A percentile compares a stretch with the other conserved stretches of the same genome.
Conservation (phyloP, 2,113 vertebrate genomes). For the Phocoena sinus region DNA sequence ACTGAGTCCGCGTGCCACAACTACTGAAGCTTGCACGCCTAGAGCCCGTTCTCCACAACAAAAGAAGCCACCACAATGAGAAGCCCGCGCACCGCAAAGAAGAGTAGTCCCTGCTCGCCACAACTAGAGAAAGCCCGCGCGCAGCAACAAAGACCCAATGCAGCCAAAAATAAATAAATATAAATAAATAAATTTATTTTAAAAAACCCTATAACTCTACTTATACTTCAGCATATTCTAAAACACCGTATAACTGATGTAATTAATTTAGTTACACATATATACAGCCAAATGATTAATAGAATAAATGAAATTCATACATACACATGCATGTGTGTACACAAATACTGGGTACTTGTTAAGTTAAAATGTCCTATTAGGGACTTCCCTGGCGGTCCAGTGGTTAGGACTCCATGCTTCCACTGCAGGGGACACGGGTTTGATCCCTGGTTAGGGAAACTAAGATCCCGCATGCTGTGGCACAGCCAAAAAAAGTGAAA, state of each 20-base stretch:
- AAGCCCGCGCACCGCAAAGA: fast-evolving
- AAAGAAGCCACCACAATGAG: no score
- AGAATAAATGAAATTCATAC: background rate
- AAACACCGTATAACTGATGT: background rate
- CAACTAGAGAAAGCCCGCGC: no score
- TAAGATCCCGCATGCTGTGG: background rate
- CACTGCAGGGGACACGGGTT: background rate
- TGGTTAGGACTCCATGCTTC: background rate
- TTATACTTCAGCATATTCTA: background rate
- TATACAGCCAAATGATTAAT: background rate
- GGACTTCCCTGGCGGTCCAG: background rate
- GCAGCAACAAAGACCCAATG: no score
- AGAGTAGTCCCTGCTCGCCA: no score
- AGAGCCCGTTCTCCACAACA: no score
- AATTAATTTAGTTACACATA: background rate
- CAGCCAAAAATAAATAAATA: no score
- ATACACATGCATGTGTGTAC: fast-evolving
- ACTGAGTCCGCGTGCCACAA: no score
- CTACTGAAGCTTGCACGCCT: no score
- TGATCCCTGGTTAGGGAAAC: background rate
- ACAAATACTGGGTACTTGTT: background rate
- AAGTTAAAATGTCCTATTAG: background rate
- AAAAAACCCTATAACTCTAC: background rate
- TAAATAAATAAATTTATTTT: no score
- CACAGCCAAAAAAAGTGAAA: background rate